Percentiles rank a stretch among this genome's conserved stretches.
These are phyloP conservation scores for Zygogramma bicolorata DNA, from an alignment of 2,888 invertebrate genomes.

Conservation along the genomic window DNA sequence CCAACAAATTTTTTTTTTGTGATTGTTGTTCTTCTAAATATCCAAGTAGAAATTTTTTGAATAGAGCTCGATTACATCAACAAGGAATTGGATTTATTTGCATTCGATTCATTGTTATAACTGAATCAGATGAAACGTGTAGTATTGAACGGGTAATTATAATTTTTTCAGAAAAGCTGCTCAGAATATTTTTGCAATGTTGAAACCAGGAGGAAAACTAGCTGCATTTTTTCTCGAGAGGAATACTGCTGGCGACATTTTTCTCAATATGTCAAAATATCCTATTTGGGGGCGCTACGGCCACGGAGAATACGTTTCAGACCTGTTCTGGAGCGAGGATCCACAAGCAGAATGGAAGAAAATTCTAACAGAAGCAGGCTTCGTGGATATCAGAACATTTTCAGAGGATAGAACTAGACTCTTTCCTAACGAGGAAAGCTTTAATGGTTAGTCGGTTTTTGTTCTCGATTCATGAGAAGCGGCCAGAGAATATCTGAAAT, in stretches of 20 bases:
- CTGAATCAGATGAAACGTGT: too few relatives aligned
- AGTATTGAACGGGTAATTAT: too few relatives aligned
- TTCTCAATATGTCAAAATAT: slow-evolving; percentile 13
- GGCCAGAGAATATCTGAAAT: too few relatives aligned
- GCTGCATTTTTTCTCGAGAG: slow-evolving; percentile 71
- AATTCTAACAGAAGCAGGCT: slow-evolving; percentile 13
- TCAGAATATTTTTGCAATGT: slow-evolving; percentile 74
- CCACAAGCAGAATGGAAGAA: slow-evolving; percentile 11
- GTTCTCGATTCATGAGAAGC: too few relatives aligned
- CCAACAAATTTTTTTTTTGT: too few relatives aligned
- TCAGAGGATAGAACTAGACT: not conserved
- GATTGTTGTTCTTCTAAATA: too few relatives aligned
- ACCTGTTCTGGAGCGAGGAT: slow-evolving; percentile 13
- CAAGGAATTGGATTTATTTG: too few relatives aligned
- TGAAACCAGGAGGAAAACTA: slow-evolving; percentile 77
- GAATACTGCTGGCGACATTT: slow-evolving; percentile 18
- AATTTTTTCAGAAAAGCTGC: slow-evolving; percentile 71
- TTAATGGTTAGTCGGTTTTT: slow-evolving; percentile 11
- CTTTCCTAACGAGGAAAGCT: slow-evolving; percentile 17
- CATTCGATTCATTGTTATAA: too few relatives aligned
- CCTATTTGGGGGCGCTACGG: slow-evolving; percentile 32
- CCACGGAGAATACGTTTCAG: slow-evolving; percentile 18
- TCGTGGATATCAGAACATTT: not conserved
- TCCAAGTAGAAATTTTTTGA: too few relatives aligned
- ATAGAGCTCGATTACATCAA: too few relatives aligned